phyloP scores from a whole-genome alignment of 2,797 vertebrate genomes.

The Anabas testudineus region DNA sequence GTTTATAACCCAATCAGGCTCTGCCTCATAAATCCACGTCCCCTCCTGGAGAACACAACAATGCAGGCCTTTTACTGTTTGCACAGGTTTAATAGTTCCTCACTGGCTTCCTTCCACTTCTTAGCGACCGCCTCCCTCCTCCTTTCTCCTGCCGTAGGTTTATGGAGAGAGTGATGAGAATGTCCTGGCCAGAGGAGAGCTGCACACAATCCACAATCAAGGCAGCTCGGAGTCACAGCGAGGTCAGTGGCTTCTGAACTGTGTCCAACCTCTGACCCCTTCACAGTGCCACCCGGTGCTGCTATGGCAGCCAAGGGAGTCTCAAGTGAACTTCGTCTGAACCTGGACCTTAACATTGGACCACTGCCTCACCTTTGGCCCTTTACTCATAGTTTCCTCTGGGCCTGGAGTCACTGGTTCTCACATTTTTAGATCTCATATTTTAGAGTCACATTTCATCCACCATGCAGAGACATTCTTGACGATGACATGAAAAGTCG shows the following conservation, averaged over 20 bases:
- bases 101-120: slow-evolving; percentile 83
- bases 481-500: not conserved
- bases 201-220: slow-evolving; percentile 74
- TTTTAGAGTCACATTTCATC: not conserved
- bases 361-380: slow-evolving; percentile 66
- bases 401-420: slow-evolving; percentile 8
- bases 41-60: slow-evolving; percentile 88
- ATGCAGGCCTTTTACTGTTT: slow-evolving; percentile 86
- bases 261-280: slow-evolving; percentile 86
- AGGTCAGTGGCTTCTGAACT: slow-evolving; percentile 90
- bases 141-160: slow-evolving; percentile 77
- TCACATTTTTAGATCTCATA: slow-evolving; percentile 2
- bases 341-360: slow-evolving; percentile 91
- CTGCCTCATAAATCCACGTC: slow-evolving; percentile 90
- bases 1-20: slow-evolving; percentile 93
- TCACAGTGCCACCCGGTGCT: slow-evolving; percentile 85
- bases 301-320: slow-evolving; percentile 60
- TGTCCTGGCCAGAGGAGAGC: slow-evolving; percentile 56
- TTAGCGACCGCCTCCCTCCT: slow-evolving; percentile 74
- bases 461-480: not conserved
- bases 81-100: slow-evolving; percentile 81
- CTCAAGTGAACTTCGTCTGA: slow-evolving; percentile 93
- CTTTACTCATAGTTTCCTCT: slow-evolving; percentile 31
- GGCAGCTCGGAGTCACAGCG: slow-evolving; percentile 78
- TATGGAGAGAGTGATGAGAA: slow-evolving; percentile 79